Evolutionary conservation across 23 tunicate species (phyloP), one percentile per base, ranked within the genome.

Genomic region (Trididemnum clinides): DNA sequence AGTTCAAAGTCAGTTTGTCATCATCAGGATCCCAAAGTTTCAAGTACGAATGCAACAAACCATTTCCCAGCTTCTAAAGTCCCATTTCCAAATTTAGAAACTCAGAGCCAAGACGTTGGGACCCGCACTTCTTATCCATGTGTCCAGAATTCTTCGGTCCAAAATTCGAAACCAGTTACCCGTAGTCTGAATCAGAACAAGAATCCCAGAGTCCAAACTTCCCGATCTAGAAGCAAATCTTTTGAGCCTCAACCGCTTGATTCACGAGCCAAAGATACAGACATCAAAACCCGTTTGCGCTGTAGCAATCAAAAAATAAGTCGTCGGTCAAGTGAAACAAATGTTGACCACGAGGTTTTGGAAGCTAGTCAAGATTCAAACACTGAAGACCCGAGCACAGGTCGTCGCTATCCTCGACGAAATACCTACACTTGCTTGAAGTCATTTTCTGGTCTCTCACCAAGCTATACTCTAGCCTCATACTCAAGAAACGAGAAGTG

Each of bases 361-460:
- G 75, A 29, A 7, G 10, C 6, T 5, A 66, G 25, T 66, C 7
- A 3, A 3, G 31, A 3, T 31, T 31, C 75, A 6, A 2, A 10
- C 10, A 32, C 30, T 4, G 37, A 4, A 19, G 37, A 66, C 6
- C 5, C 37, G 37, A 64, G 63, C 36, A 6, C 84, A 6, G 29
- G 86, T 20, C 78, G 97, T 23, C 74, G 97, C 25, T 92, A 92
- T 54, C 97, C 97, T 0, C 37, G 97, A 1, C 74, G 97, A 0
- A 83, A 92, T 51, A 76, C 97, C 0, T 87, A 59, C 88, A 92
- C 88, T 28, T 87, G 97, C 81, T 76, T 92, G 59, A 82, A 82
- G 39, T 92, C 97, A 0, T 92, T 92, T 82, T 92, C 97, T 27
- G 97, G 97, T 4, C 44, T 92, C 35, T 92, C 97, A 23, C 91